Conservation (phyloP, 1,140 invertebrate species). For the Leptopilina boulardi region DNA sequence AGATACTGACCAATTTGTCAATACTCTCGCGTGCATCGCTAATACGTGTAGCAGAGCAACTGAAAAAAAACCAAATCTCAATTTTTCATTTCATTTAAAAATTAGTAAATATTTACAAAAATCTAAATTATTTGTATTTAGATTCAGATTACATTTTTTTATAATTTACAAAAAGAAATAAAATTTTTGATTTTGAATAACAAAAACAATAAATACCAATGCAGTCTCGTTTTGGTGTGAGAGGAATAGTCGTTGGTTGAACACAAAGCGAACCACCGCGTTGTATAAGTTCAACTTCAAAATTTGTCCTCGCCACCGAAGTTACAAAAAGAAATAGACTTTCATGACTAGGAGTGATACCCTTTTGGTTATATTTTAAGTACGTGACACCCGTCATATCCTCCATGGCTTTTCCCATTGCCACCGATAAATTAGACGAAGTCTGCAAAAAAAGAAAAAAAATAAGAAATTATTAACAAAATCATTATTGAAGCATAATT, state of each 20-base stretch:
- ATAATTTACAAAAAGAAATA: neutral
- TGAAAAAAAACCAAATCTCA: constrained; percentile 67
- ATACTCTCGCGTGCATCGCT: constrained; percentile 86
- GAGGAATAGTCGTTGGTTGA: constrained; percentile 76
- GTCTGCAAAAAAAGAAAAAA: constrained; percentile 25
- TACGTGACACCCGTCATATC: constrained; percentile 91
- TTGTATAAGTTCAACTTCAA: constrained; percentile 94
- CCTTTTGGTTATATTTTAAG: constrained; percentile 78
- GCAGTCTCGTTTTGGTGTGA: constrained; percentile 89
- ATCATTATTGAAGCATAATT: too few species aligned
- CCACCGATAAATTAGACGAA: constrained; percentile 82
- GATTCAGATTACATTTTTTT: too few species aligned
- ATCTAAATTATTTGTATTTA: too few species aligned
- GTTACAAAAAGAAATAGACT: constrained; percentile 92
- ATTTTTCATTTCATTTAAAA: too few species aligned
- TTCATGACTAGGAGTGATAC: constrained; percentile 80
- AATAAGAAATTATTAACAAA: neutral
- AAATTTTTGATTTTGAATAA: too few species aligned
- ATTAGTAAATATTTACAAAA: too few species aligned
- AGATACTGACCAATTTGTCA: constrained; percentile 82
- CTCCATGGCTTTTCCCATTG: constrained; percentile 93
- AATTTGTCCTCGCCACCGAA: constrained; percentile 93
- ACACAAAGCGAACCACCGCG: constrained; percentile 86
- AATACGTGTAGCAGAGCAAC: constrained; percentile 93
- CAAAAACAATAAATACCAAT: constrained; percentile 86